These are phyloP conservation scores for Drosophila miranda DNA, from an alignment of 1,140 invertebrate species.

Conservation along the genomic window DNA sequence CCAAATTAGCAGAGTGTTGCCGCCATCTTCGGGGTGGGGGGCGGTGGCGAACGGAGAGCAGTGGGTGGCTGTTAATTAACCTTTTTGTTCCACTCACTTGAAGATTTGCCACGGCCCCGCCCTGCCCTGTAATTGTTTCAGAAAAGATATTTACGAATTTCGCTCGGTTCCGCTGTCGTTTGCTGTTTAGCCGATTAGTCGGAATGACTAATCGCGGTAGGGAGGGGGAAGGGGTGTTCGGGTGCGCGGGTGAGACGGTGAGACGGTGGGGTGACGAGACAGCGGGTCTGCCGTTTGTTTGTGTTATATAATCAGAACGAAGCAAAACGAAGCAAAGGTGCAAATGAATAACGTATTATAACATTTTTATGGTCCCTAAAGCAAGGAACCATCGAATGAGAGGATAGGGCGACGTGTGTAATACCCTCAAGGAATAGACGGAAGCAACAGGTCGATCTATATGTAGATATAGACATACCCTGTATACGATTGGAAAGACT, in stretches of 20 bases:
- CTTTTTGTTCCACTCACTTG: slow-evolving; percentile 26
- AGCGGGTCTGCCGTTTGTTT: slow-evolving; percentile 52
- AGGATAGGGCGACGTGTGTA: background rate
- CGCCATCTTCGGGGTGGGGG: background rate
- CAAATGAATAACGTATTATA: slow-evolving; percentile 45
- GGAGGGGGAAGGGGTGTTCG: background rate
- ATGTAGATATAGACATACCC: too few relatives aligned
- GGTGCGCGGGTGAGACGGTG: too few relatives aligned
- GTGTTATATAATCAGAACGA: slow-evolving; percentile 45
- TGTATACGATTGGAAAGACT: too few relatives aligned
- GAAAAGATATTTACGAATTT: slow-evolving; percentile 41
- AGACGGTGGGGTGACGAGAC: slow-evolving; percentile 27
- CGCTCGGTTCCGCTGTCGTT: slow-evolving; percentile 50
- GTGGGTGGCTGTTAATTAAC: slow-evolving; percentile 23
- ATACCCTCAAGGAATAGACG: too few relatives aligned
- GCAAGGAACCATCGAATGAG: background rate
- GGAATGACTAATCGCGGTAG: slow-evolving; percentile 47
- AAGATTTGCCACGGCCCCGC: background rate
- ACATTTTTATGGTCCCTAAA: slow-evolving; percentile 32
- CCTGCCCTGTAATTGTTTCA: slow-evolving; percentile 16
- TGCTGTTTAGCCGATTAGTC: slow-evolving; percentile 24
- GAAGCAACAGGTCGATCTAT: too few relatives aligned
- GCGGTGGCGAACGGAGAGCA: background rate
- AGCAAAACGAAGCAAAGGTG: slow-evolving; percentile 20
- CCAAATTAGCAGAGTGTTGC: slow-evolving; percentile 35